Conservation (phyloP, 1,140 invertebrate species). For the Apis laboriosa region DNA sequence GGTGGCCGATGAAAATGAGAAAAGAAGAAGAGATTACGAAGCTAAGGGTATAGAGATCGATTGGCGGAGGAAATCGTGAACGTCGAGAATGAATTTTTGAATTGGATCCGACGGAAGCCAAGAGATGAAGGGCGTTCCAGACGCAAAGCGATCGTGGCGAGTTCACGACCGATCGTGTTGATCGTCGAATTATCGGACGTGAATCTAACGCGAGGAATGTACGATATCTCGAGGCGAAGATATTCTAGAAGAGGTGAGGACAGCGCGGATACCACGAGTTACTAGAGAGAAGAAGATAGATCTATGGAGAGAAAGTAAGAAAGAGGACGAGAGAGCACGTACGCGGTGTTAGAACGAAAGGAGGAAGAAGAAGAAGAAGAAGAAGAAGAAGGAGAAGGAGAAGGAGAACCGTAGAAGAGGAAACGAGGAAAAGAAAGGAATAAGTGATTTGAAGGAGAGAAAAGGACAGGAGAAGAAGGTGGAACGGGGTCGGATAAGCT, state of each 20-base stretch:
- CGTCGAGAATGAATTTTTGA: neutral
- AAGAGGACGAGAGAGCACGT: neutral
- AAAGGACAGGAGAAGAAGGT: slow-evolving; percentile 13
- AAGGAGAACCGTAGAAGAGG: slow-evolving; percentile 16
- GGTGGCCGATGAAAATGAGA: neutral
- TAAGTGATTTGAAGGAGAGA: neutral
- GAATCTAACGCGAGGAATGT: slow-evolving; percentile 61
- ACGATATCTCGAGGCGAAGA: slow-evolving; percentile 53
- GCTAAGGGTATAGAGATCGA: neutral
- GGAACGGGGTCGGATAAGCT: slow-evolving; percentile 24
- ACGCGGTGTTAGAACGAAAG: slow-evolving; percentile 17
- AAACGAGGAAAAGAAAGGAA: neutral
- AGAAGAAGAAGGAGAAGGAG: slow-evolving; percentile 24
- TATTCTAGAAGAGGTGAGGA: slow-evolving; percentile 47
- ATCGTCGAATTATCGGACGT: slow-evolving; percentile 53
- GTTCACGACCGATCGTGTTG: slow-evolving; percentile 62
- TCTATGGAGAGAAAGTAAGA: neutral
- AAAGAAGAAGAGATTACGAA: neutral
- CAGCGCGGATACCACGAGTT: slow-evolving; percentile 32
- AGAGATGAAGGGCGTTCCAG: slow-evolving; percentile 34
- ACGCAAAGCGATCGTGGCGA: slow-evolving; percentile 42
- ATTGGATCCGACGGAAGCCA: neutral
- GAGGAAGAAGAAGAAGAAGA: neutral
- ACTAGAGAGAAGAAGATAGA: neutral
- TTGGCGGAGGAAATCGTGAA: neutral